These are phyloP conservation scores for Meda fulgida DNA, from an alignment of 2,797 vertebrate genomes.

Conservation along the genomic window DNA sequence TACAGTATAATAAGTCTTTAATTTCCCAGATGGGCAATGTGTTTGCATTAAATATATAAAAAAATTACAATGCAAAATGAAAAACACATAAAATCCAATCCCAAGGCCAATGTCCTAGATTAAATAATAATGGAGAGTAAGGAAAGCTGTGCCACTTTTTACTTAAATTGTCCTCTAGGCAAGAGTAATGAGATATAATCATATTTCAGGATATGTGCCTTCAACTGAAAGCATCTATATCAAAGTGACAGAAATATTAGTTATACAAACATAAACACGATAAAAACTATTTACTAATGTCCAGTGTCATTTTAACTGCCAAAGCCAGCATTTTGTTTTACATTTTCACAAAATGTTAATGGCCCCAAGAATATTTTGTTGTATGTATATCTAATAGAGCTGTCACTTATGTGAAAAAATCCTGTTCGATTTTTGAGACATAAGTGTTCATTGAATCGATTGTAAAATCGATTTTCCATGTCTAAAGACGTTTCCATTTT, in stretches of 20 bases:
- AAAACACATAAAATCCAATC: slow-evolving; percentile 29
- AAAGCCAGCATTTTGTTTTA: no score
- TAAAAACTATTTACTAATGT: background rate
- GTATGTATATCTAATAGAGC: no score
- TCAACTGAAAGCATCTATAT: background rate
- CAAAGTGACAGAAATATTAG: background rate
- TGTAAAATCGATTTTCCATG: no score
- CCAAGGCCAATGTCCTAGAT: slow-evolving; percentile 11
- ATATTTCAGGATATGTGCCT: background rate
- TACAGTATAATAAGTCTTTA: slow-evolving; percentile 20
- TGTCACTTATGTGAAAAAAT: no score
- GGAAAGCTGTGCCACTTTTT: background rate
- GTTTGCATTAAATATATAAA: background rate
- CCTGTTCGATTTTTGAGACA: no score
- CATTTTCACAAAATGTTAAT: no score
- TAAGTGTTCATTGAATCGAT: no score
- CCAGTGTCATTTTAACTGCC: background rate
- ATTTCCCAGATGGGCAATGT: slow-evolving; percentile 33
- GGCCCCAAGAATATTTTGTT: no score
- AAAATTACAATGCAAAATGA: slow-evolving; percentile 27
- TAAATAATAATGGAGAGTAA: background rate
- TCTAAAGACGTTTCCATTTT: no score
- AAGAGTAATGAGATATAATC: slow-evolving; percentile 8
- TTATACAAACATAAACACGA: background rate
- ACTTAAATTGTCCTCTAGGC: slow-evolving; percentile 9